Evolutionary conservation across 2,113 vertebrate genomes (phyloP), one percentile per base, ranked within the genome.

Genomic region (Hemibagrus wyckioides): DNA sequence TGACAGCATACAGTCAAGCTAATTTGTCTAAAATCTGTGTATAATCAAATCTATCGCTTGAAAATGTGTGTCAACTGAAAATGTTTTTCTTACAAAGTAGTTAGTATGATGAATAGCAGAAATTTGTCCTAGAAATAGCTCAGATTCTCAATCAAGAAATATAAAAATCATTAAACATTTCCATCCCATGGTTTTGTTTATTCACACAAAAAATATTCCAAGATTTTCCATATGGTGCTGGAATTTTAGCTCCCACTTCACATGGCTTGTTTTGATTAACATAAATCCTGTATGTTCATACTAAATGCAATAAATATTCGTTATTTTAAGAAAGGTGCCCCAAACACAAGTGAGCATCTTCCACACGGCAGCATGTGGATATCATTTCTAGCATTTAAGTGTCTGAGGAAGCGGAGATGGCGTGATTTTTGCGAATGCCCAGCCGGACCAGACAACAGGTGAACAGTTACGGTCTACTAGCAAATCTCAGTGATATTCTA

Each of bases 401-500:
- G 82, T 86, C 82, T 30, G 28, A 77, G 86, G 79, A 86, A 89
- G 86, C 75, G 36, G 87, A 88, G 83, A 87, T 52, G 50, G 73
- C 83, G 86, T 54, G 6, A 63, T 76, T 84, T 83, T 86, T 86
- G 59, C 82, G 87, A 90, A 91, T 82, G 48, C 63, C 75, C 63
- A 83, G 79, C 65, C 69, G 88, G 84, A 89, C 87, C 92, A 94
- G 93, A 94, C 92, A 91, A 94, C 93, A 95, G 94, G 95, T 94
- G 94, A 94, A 90, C 88, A 77, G 93, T 92, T 94, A 90, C 91
- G 92, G 92, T 94, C 91, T 41, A 73, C 90, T 88, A 56, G 92
- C 92, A 92, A 92, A 92, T 94, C 93, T 92, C 91, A 92, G 90
- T 94, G 94, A 94, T 95, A 94, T 94, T 94, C 92, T 95, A 95